These are phyloP conservation scores for Leptopilina drosophilae DNA, from an alignment of 2,888 invertebrate genomes.

Conservation along the genomic window DNA sequence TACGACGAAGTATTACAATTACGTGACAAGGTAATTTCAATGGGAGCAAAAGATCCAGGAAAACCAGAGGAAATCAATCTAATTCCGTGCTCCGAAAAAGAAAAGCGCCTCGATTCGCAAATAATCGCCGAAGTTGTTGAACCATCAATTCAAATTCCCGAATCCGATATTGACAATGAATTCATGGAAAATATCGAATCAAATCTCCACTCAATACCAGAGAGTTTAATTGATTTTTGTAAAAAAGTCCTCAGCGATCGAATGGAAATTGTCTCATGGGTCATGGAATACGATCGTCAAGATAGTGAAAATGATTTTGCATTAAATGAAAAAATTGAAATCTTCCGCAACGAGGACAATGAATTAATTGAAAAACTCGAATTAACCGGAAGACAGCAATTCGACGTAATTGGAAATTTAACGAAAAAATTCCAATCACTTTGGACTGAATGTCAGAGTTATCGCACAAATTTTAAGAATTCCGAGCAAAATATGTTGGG, in stretches of 20 bases:
- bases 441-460: constrained; percentile 41
- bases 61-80: constrained; percentile 63
- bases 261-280: constrained; percentile 51
- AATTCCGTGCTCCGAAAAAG: constrained; percentile 21
- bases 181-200: constrained; percentile 56
- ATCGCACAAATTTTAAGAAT: not conserved
- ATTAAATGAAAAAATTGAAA: constrained; percentile 20
- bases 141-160: constrained; percentile 34
- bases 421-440: constrained; percentile 46
- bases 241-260: constrained; percentile 57
- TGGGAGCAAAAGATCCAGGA: constrained; percentile 69
- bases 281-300: constrained; percentile 51
- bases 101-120: constrained; percentile 1
- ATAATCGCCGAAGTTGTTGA: constrained; percentile 47
- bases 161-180: constrained; percentile 51
- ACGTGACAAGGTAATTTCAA: constrained; percentile 66
- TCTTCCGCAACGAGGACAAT: constrained; percentile 3
- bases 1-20: constrained; percentile 66
- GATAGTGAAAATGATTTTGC: constrained; percentile 26
- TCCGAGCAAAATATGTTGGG: not conserved
- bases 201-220: constrained; percentile 57
- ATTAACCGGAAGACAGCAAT: constrained; percentile 31
- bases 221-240: constrained; percentile 49
- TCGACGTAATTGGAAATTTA: constrained; percentile 51
- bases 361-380: not conserved